Conservation (phyloP, 1,140 invertebrate species). For the Galleria mellonella region DNA sequence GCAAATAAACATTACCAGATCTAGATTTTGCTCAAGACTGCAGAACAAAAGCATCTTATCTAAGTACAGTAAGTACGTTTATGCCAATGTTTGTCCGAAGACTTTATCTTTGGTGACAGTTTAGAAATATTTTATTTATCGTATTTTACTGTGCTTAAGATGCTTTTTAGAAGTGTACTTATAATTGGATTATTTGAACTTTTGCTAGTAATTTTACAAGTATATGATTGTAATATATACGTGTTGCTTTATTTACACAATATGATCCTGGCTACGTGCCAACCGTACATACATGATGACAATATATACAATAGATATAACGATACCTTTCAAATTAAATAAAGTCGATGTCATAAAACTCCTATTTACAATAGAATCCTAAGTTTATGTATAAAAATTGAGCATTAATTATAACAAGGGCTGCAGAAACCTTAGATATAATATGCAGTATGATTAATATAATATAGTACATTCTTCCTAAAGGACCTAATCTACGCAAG, state of each 20-base stretch:
- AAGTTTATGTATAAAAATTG: constrained; percentile 56
- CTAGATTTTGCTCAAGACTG: too few relatives aligned
- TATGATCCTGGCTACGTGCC: too few relatives aligned
- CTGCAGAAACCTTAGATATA: constrained; percentile 46
- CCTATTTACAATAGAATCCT: constrained; percentile 61
- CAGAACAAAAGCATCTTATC: too few relatives aligned
- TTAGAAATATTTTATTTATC: constrained; percentile 1
- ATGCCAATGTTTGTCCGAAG: constrained; percentile 6
- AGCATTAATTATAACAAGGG: constrained; percentile 64
- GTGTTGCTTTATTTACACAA: too few relatives aligned
- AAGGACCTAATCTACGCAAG: constrained; percentile 38
- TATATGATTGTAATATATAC: too few relatives aligned
- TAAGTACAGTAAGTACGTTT: too few relatives aligned
- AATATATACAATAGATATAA: constrained; percentile 25
- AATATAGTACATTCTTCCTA: constrained; percentile 29
- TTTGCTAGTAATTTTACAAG: too few relatives aligned
- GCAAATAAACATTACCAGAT: neutral
- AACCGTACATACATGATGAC: constrained; percentile 3
- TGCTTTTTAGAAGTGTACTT: too few relatives aligned
- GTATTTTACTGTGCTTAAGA: too few relatives aligned
- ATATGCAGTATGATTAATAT: constrained; percentile 27
- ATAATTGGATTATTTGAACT: too few relatives aligned
- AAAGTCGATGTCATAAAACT: constrained; percentile 44
- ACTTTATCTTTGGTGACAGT: constrained; percentile 56
- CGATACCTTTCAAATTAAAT: constrained; percentile 29